phyloP scores from a whole-genome alignment of 2,797 vertebrate genomes.

The Anguilla pacifica region DNA sequence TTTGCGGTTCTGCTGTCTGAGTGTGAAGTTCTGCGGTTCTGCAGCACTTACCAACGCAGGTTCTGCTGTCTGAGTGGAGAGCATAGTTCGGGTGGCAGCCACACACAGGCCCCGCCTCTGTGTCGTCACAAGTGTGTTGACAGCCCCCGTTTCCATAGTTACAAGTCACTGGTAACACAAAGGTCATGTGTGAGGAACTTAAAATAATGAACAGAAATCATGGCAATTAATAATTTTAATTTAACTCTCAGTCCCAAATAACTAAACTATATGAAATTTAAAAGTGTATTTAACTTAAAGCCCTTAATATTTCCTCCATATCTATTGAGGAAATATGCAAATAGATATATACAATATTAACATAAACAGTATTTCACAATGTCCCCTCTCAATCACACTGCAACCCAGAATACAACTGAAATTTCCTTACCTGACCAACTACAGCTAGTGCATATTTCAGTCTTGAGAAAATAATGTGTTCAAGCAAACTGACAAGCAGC shows the following conservation, averaged over 20 bases:
- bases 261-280: neutral
- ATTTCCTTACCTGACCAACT: too few relatives aligned
- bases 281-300: neutral
- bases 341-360: constrained; percentile 47
- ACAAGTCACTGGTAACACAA: constrained; percentile 87
- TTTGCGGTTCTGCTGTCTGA: neutral
- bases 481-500: too few relatives aligned
- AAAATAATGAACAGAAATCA: neutral
- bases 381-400: constrained; percentile 42
- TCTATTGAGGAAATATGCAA: neutral
- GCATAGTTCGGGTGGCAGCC: constrained; percentile 98
- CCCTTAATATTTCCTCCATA: neutral
- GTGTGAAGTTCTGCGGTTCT: neutral
- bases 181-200: constrained; percentile 5
- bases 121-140: constrained; percentile 96
- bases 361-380: constrained; percentile 49
- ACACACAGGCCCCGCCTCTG: constrained; percentile 87
- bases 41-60: constrained; percentile 91
- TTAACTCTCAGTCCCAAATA: neutral
- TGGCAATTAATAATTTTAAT: neutral
- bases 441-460: too few relatives aligned
- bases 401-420: constrained; percentile 45
- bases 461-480: too few relatives aligned
- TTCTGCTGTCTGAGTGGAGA: constrained; percentile 91
- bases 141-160: constrained; percentile 99